Evolutionary conservation across 2,888 invertebrate genomes (phyloP).

Genomic region (Hoplodrina ambigua): DNA sequence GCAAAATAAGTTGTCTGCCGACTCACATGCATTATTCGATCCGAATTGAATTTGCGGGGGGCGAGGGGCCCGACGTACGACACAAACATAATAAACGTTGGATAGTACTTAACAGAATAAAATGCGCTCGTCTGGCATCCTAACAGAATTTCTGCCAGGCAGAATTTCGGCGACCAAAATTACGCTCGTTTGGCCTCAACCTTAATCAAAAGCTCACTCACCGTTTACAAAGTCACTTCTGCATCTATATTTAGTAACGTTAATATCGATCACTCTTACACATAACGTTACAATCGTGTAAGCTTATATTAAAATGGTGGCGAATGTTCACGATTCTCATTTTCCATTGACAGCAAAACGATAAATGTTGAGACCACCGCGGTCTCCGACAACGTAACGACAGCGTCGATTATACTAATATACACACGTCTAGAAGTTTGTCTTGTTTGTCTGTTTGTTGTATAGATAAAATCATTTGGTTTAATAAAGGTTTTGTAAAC

Average conservation of each 20-base stretch:
- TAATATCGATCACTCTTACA: constrained; percentile 48
- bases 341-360: constrained; percentile 58
- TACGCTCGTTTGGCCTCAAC: too few species aligned
- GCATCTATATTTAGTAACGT: constrained; percentile 29
- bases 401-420: constrained; percentile 54
- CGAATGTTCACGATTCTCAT: constrained; percentile 43
- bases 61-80: too few species aligned
- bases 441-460: constrained; percentile 33
- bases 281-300: constrained; percentile 43
- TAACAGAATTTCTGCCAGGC: too few species aligned
- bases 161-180: too few species aligned
- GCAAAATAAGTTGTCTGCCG: too few species aligned
- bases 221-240: constrained; percentile 22
- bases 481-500: background rate
- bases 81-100: too few species aligned
- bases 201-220: constrained; percentile 44
- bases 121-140: too few species aligned
- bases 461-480: background rate
- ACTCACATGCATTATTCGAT: too few species aligned
- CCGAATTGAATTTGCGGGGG: too few species aligned
- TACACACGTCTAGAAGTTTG: constrained; percentile 8
- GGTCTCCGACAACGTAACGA: constrained; percentile 53
- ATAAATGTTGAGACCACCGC: constrained; percentile 60
- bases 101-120: too few species aligned
- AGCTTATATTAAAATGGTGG: constrained; percentile 39